phyloP scores from a whole-genome alignment of 2,113 vertebrate species.

The Trogon surrucura region DNA sequence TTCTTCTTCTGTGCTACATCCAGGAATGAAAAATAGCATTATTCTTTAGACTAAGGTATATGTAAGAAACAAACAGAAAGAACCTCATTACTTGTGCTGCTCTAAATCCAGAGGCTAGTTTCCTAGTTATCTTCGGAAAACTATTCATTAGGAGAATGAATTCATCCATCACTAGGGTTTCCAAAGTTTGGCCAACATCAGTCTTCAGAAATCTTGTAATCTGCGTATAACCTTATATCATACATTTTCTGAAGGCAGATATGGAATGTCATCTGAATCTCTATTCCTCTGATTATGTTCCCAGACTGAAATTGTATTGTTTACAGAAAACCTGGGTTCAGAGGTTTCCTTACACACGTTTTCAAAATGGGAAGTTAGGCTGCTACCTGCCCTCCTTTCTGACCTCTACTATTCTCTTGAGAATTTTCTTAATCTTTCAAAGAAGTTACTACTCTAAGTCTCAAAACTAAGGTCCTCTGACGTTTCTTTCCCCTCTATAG shows the following conservation, averaged over 20 bases:
- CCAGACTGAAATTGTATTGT: neutral
- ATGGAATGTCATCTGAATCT: neutral
- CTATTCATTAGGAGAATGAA: neutral
- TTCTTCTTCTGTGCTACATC: neutral
- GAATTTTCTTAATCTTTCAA: neutral
- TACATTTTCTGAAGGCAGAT: neutral
- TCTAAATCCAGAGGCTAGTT: neutral
- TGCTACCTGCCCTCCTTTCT: neutral
- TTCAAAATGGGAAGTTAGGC: neutral
- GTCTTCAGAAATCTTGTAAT: neutral
- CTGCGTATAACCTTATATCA: neutral
- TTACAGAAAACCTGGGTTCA: neutral
- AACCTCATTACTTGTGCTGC: neutral
- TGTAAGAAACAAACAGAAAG: neutral
- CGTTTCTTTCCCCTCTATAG: neutral
- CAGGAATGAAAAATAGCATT: neutral
- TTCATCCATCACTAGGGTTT: neutral
- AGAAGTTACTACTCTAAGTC: neutral
- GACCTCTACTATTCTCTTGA: neutral
- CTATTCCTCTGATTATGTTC: neutral
- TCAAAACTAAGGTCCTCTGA: neutral
- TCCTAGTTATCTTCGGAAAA: neutral
- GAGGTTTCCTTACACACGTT: neutral
- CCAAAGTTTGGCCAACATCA: neutral
- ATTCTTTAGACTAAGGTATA: neutral